Conservation (phyloP, 2,888 invertebrate species). For the Ctena decussata region DNA sequence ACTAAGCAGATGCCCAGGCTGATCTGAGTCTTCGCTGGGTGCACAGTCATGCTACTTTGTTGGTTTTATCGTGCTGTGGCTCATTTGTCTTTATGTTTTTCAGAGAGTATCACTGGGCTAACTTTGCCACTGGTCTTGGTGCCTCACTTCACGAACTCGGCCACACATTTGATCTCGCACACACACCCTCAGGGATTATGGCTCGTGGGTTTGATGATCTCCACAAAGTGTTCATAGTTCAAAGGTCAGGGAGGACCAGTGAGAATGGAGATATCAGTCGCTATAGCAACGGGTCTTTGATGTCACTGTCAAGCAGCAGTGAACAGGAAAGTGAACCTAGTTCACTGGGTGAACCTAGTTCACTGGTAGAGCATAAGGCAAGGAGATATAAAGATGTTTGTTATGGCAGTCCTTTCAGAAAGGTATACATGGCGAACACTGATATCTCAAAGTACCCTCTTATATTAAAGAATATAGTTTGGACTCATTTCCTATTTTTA, state of each 20-base stretch:
- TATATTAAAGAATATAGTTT: too few relatives aligned
- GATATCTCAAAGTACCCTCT: too few relatives aligned
- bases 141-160: conserved; percentile 97
- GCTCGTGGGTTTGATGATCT: conserved; percentile 88
- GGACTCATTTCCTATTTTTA: too few relatives aligned
- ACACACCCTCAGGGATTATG: conserved; percentile 97
- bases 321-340: conserved; percentile 30
- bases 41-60: too few relatives aligned
- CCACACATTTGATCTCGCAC: conserved; percentile 97
- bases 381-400: conserved; percentile 75
- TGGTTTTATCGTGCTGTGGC: too few relatives aligned
- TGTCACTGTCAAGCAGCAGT: conserved; percentile 68
- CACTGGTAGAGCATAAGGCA: conserved; percentile 34
- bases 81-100: conserved; percentile 10
- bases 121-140: conserved; percentile 96
- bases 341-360: not conserved
- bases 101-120: conserved; percentile 94
- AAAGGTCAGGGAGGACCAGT: conserved; percentile 65
- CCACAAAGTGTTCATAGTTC: conserved; percentile 83
- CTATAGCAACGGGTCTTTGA: conserved; percentile 50
- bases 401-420: conserved; percentile 79
- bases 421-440: too few relatives aligned
- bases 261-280: conserved; percentile 45
- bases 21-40: too few relatives aligned
- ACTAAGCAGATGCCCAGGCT: too few relatives aligned